Base-by-base conservation (phyloP, 1,140 invertebrate genomes). In the Zaprionus nigranus region DNA sequence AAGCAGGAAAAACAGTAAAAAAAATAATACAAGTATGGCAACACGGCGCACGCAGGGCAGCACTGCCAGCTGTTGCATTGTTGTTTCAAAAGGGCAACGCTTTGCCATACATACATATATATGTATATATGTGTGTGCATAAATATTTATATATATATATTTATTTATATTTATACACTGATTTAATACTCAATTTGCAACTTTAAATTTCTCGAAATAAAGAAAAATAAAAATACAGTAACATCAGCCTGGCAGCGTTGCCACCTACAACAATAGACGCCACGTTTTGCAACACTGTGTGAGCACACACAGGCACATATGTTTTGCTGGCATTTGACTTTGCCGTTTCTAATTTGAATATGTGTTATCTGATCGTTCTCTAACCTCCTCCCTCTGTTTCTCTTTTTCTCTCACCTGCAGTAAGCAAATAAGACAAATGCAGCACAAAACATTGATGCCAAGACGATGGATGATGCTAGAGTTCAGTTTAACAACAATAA, bases 401-500 rank as follows among this genome's bases (percentile, higher is more conserved):
- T 67, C n/a, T 3, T 9, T 46, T n/a, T 46, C 17, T 46, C 30
- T 9, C 40, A 46, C 40, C n/a, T 67, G 24, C 70, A 73, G 69
- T 26, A 20, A 57, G 3, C 38, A 61, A 66, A 53, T 24, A 57
- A 59, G 7, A 57, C 75, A 77, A 68, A 77, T 77, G 75, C 75
- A 63, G 63, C 63, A 34, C 20, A 73, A 66, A 73, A 36, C 36
- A 57, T 62, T 65, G 40, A 62, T 49, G 43, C 57, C 38, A 38
- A 77, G 53, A 77, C 70, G 75, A 77, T 77, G 75, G 75, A 77
- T 68, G 59, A 77, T 67, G 75, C 40, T 34, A 57, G 63, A 73
- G 63, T 34, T 62, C 69, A 77, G 53, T 28, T 26, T 38, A 73
- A 73, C 5, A 67, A 67, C 56, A 63, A 66, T 22, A 73, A 73